Conservation (phyloP, 2,113 vertebrate species). For the Neomonachus schauinslandi region DNA sequence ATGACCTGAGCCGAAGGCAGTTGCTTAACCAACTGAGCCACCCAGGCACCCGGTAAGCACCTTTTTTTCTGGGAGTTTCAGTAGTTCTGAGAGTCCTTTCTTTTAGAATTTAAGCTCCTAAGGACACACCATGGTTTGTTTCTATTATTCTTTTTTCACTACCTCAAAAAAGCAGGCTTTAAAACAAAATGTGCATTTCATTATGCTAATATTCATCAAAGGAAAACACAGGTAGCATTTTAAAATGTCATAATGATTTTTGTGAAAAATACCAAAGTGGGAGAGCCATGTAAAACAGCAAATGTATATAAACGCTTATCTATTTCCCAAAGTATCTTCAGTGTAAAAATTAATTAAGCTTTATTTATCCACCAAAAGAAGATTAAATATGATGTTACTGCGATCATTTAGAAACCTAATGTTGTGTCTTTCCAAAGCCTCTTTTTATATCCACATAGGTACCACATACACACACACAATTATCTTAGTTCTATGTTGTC, state of each 20-base stretch:
- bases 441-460: background rate
- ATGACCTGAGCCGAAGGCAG: no score
- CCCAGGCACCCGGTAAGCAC: no score
- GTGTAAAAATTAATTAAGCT: background rate
- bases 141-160: background rate
- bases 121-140: background rate
- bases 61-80: background rate
- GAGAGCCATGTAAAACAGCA: background rate
- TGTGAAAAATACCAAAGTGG: background rate
- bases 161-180: background rate
- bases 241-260: constrained; percentile 7
- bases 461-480: background rate
- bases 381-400: background rate
- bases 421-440: background rate
- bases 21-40: no score
- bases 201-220: constrained; percentile 13
- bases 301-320: background rate
- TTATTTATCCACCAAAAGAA: background rate
- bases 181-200: constrained; percentile 33
- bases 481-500: background rate
- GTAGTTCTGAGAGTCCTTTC: background rate
- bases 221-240: constrained; percentile 9
- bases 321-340: constrained; percentile 33
- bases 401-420: background rate
- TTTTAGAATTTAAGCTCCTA: constrained; percentile 5